Evolutionary conservation across 2,888 invertebrate genomes (phyloP).

Genomic region (Zhuqinia jingwanae): DNA sequence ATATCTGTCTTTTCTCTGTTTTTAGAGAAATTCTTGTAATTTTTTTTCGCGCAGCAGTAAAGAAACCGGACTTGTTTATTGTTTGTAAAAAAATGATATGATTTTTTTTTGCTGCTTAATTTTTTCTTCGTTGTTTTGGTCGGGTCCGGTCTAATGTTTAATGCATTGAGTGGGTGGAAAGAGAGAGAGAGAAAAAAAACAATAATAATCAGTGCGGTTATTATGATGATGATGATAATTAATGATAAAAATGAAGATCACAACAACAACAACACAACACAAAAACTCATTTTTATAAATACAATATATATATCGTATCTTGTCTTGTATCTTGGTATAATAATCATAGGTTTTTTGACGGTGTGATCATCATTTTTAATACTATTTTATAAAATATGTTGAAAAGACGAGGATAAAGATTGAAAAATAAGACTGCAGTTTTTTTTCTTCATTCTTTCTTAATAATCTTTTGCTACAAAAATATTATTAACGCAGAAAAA

Average conservation of each 20-base stretch:
- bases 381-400: no score
- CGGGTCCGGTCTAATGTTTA: background rate
- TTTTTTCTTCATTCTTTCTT: no score
- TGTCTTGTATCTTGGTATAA: constrained; percentile 12
- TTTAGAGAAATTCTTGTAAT: background rate
- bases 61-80: constrained; percentile 40
- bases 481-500: constrained; percentile 13
- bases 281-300: background rate
- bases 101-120: constrained; percentile 25
- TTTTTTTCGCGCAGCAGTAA: constrained; percentile 24
- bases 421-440: constrained; percentile 20
- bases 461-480: constrained; percentile 5
- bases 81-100: no score
- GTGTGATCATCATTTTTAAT: constrained; percentile 36
- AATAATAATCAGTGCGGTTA: constrained; percentile 21
- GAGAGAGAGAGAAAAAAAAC: background rate
- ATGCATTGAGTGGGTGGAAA: constrained; percentile 21
- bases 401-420: constrained; percentile 15
- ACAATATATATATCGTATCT: no score
- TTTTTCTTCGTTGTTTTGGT: no score
- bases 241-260: background rate
- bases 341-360: constrained; percentile 34
- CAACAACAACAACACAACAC: no score
- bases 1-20: background rate
- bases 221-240: background rate